Evolutionary conservation across 2,888 invertebrate genomes (phyloP).

Genomic region (Liposcelis brunnea): DNA sequence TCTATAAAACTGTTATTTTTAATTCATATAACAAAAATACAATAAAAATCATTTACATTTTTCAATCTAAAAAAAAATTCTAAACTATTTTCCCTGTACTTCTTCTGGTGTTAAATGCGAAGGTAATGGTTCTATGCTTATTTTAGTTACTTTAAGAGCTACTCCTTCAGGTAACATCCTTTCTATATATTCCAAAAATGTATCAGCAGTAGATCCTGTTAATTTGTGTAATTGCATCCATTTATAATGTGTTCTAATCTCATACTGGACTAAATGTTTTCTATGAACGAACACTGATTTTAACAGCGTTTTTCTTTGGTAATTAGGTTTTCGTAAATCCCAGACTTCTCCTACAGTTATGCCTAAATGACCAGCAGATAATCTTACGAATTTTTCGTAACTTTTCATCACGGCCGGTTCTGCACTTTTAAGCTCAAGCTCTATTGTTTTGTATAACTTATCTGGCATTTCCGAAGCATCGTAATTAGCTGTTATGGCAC

Average conservation of each 20-base stretch:
- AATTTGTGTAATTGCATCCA: conserved; percentile 65
- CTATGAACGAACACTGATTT: conserved; percentile 81
- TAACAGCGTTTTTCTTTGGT: conserved; percentile 55
- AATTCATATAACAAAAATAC: no score
- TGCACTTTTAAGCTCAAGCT: conserved; percentile 72
- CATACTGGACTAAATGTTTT: conserved; percentile 91
- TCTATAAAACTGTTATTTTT: no score
- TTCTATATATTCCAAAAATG: conserved; percentile 89
- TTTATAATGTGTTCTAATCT: conserved; percentile 79
- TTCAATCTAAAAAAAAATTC: background rate
- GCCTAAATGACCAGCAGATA: conserved; percentile 64
- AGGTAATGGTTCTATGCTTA: conserved; percentile 21
- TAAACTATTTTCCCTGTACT: background rate
- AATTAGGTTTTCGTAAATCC: background rate
- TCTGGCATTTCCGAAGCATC: conserved; percentile 33
- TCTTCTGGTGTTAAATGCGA: conserved; percentile 2
- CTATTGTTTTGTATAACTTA: conserved; percentile 64
- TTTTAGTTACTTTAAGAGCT: conserved; percentile 75
- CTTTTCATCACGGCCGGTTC: conserved; percentile 77
- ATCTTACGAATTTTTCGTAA: conserved; percentile 67
- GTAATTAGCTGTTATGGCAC: conserved; percentile 3
- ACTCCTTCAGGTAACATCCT: conserved; percentile 96
- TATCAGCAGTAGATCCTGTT: conserved; percentile 90
- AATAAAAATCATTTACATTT: no score
- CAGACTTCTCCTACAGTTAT: conserved; percentile 51